Percentiles rank a stretch among this genome's conserved stretches.
phyloP scores from a whole-genome alignment of 2,888 invertebrate species.

The Tenodera sinensis region DNA sequence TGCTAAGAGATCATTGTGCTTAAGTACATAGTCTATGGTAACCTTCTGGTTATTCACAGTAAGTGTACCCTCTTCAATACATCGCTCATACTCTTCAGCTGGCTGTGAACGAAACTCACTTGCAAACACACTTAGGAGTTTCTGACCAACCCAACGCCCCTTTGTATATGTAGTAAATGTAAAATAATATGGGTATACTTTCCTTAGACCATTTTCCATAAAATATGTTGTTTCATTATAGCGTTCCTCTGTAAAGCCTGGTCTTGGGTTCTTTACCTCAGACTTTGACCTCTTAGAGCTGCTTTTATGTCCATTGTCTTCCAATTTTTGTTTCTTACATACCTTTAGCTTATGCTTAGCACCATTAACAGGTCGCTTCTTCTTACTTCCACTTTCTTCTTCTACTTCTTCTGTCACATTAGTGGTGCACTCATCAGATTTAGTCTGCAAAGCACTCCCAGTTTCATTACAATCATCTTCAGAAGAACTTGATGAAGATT shows the following conservation, averaged over 20 bases:
- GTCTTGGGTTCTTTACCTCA: not conserved
- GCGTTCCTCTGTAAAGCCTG: conserved; percentile 41
- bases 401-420: not conserved
- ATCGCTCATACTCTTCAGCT: conserved; percentile 86
- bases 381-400: not conserved
- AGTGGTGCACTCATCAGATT: not conserved
- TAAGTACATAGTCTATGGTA: conserved; percentile 83
- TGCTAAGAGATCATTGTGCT: conserved; percentile 88
- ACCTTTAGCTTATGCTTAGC: not conserved
- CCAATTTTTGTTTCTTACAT: not conserved
- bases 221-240: conserved; percentile 46
- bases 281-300: not conserved
- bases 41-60: conserved; percentile 92
- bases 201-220: conserved; percentile 66
- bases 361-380: not conserved
- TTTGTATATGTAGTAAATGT: conserved; percentile 95
- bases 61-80: conserved; percentile 84
- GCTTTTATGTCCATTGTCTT: not conserved
- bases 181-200: conserved; percentile 96
- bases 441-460: not conserved
- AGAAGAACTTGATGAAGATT: not conserved
- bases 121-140: conserved; percentile 87
- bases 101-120: conserved; percentile 91
- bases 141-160: conserved; percentile 92
- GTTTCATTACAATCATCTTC: not conserved